Evolutionary conservation across 1,140 invertebrate species (phyloP).

Genomic region (Danaus plexippus): DNA sequence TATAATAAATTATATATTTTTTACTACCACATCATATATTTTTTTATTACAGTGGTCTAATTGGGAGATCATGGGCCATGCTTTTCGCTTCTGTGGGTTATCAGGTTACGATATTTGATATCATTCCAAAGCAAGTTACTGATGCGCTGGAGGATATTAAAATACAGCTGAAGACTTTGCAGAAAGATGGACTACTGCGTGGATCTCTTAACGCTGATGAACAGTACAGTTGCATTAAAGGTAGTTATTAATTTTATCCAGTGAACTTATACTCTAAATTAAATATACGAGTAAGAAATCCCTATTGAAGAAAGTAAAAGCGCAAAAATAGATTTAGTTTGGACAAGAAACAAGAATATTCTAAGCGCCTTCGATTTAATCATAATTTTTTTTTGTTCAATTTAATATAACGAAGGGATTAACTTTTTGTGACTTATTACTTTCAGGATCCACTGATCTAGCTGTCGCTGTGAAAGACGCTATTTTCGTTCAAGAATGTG

Average conservation of each 20-base stretch:
- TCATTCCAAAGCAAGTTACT: slow-evolving; percentile 81
- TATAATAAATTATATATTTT: too few species aligned
- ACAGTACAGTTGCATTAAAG: slow-evolving; percentile 85
- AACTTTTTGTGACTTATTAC: background rate
- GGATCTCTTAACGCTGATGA: slow-evolving; percentile 81
- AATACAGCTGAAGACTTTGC: slow-evolving; percentile 79
- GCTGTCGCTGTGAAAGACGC: slow-evolving; percentile 79
- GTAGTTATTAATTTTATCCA: slow-evolving; percentile 58
- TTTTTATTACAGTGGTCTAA: slow-evolving; percentile 82
- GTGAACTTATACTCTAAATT: too few species aligned
- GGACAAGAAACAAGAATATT: too few species aligned
- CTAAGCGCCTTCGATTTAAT: too few species aligned
- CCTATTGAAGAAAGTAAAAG: too few species aligned
- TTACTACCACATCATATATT: too few species aligned
- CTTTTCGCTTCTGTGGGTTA: slow-evolving; percentile 94
- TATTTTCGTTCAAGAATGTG: slow-evolving; percentile 90
- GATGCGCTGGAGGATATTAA: slow-evolving; percentile 83
- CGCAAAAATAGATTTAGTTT: background rate
- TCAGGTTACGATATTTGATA: slow-evolving; percentile 88
- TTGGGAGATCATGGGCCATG: slow-evolving; percentile 96
- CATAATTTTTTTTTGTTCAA: too few species aligned
- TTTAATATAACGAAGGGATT: too few species aligned
- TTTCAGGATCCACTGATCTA: slow-evolving; percentile 77
- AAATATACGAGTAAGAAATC: too few species aligned
- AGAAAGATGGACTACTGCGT: slow-evolving; percentile 80